Evolutionary conservation across 2,113 vertebrate species (phyloP).

Genomic region (Anarhynchus alexandrinus): DNA sequence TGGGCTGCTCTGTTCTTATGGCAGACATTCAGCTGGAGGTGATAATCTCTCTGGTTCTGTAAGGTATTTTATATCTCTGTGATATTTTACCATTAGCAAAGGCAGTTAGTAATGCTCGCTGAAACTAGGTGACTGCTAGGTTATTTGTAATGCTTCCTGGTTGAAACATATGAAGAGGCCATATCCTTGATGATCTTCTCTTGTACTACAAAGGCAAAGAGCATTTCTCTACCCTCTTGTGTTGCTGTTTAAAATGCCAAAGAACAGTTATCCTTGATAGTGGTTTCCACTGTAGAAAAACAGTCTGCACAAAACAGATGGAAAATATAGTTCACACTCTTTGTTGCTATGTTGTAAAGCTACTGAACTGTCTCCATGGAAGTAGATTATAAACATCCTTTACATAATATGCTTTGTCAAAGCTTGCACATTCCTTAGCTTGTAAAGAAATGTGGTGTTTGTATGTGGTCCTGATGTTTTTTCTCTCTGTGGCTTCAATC

Average conservation of each 20-base stretch:
- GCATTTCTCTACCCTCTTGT: not conserved
- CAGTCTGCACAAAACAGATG: conserved; percentile 13
- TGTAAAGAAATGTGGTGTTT: conserved; percentile 39
- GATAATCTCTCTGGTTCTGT: not conserved
- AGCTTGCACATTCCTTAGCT: conserved; percentile 39
- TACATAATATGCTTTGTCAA: conserved; percentile 38
- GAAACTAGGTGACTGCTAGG: not conserved
- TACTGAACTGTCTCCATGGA: conserved; percentile 52
- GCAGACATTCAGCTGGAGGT: not conserved
- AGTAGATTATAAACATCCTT: conserved; percentile 54
- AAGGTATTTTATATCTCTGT: not conserved
- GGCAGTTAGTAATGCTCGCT: not conserved
- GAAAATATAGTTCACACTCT: conserved; percentile 26
- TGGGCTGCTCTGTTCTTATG: not conserved
- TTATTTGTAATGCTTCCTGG: not conserved
- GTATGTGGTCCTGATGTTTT: conserved; percentile 36
- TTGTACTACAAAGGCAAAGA: not conserved
- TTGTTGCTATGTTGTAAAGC: conserved; percentile 35
- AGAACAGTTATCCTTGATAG: not conserved
- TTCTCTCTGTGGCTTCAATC: not conserved
- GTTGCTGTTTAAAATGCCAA: not conserved
- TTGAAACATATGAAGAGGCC: not conserved
- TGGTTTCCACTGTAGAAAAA: not conserved
- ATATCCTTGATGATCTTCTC: not conserved
- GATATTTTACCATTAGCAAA: not conserved